Conservation (phyloP, 2,888 invertebrate genomes). For the Hedychridium roseum region DNA sequence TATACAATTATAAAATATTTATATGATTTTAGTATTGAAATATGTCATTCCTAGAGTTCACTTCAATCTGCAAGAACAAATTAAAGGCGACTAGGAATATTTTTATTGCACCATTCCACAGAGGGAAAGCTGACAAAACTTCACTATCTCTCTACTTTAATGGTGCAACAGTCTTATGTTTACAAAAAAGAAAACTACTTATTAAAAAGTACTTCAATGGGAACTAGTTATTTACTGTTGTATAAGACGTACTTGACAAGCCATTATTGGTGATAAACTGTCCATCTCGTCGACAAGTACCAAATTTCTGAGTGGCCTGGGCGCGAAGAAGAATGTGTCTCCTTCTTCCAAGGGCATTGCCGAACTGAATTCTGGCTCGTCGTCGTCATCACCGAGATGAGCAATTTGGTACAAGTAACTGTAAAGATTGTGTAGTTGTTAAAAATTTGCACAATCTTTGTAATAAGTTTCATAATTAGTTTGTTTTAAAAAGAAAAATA, state of each 20-base stretch:
- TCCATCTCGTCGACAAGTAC: slow-evolving; percentile 97
- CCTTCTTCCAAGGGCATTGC: slow-evolving; percentile 98
- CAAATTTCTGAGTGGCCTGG: slow-evolving; percentile 90
- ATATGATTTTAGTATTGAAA: background rate
- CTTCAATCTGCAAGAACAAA: slow-evolving; percentile 55
- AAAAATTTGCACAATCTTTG: too few species aligned
- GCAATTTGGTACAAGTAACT: slow-evolving; percentile 98
- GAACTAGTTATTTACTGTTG: background rate
- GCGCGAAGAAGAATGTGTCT: slow-evolving; percentile 98
- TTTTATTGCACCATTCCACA: slow-evolving; percentile 54
- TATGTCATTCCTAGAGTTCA: slow-evolving; percentile 55
- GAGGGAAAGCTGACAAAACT: slow-evolving; percentile 33
- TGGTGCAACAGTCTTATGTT: slow-evolving; percentile 11
- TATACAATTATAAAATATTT: background rate
- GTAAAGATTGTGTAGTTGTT: slow-evolving; percentile 49
- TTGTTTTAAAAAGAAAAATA: too few species aligned
- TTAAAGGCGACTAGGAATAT: slow-evolving; percentile 58
- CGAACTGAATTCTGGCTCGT: slow-evolving; percentile 98
- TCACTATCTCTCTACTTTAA: slow-evolving; percentile 49
- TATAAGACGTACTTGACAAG: slow-evolving; percentile 69
- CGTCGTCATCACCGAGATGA: slow-evolving; percentile 98
- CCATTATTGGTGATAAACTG: slow-evolving; percentile 90
- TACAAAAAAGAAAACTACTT: background rate
- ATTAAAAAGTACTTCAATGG: background rate
- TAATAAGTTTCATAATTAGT: too few species aligned